Evolutionary conservation across 2,797 vertebrate species (phyloP).

Genomic region (Muscicapa comitata): DNA sequence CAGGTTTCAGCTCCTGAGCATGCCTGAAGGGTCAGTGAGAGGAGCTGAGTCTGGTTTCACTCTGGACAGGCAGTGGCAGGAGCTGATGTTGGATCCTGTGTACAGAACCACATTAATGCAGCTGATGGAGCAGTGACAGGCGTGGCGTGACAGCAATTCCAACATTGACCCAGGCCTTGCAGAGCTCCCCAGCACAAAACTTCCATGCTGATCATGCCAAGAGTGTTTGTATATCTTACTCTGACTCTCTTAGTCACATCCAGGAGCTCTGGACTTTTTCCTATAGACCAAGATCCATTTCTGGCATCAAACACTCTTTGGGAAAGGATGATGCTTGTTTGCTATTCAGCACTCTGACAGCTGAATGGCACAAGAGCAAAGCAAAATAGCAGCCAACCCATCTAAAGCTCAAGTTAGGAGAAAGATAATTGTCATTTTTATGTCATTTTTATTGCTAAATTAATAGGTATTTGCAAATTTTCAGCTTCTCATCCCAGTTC

Average conservation of each 20-base stretch:
- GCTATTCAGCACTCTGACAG: not conserved
- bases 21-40: not conserved
- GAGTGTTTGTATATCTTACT: not conserved
- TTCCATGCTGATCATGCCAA: not conserved
- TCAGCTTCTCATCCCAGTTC: not conserved
- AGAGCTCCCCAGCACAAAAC: not conserved
- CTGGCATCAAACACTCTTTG: not conserved
- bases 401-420: not conserved
- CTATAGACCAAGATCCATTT: not conserved
- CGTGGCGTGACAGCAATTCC: not conserved
- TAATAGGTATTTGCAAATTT: not conserved
- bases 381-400: not conserved
- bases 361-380: not conserved
- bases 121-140: not conserved
- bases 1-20: not conserved
- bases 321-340: not conserved
- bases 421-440: not conserved
- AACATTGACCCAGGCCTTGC: not conserved
- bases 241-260: not conserved
- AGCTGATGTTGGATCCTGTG: not conserved
- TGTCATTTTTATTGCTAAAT: not conserved
- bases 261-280: not conserved
- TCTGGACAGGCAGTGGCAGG: not conserved
- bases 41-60: not conserved
- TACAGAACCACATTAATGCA: rapidly evolving